Base-by-base conservation (phyloP, 2,888 invertebrate genomes). In the Seira ritae region DNA sequence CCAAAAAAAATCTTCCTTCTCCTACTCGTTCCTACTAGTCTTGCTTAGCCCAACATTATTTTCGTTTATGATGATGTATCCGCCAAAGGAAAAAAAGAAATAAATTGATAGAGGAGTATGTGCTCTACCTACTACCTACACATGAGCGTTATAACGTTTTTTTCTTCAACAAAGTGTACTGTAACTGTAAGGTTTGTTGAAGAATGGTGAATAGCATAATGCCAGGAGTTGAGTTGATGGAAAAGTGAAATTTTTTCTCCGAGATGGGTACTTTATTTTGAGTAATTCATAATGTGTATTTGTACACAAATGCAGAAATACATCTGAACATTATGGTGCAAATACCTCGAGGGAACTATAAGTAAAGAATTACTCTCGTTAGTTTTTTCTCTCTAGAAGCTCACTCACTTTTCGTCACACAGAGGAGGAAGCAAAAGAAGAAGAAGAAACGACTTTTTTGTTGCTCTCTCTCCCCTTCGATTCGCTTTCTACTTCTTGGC, bases 341-440 rank as follows among this genome's bases (percentile, higher is more conserved):
- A 83, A 83, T 83, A 83, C 83, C 83, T 78, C 79, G 83, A 50
- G 83, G 74, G 83, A 83, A 79, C 83, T 78, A 79, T 83, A 79
- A 74, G 78, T 79, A 79, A 83, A 83, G 79, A 83, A 83, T 78
- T 83, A 79, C 83, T 79, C 79, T 78, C 83, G 83, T 83, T 79
- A 79, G 74, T 83, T 74, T 83, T 74, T 78, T 76, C 65, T 76
- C 67, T 67, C 67, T 67, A 12, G 17, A 20, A 4, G 19, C 23
- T 74, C 67, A 60, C 76, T 72, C 82, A 68, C 66, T 80, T 73
- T 42, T 50, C 50, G 50, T 50, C 50, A 50, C 50, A 50, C 1
- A 3, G 50, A 50, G 12, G 50, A 50, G 31, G 31, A 31, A 31
- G n/a, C n/a, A n/a, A n/a, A n/a, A n/a, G n/a, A n/a, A n/a, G n/a